Evolutionary conservation across 2,797 vertebrate genomes (phyloP).

Genomic region (Microcaecilia unicolor): DNA sequence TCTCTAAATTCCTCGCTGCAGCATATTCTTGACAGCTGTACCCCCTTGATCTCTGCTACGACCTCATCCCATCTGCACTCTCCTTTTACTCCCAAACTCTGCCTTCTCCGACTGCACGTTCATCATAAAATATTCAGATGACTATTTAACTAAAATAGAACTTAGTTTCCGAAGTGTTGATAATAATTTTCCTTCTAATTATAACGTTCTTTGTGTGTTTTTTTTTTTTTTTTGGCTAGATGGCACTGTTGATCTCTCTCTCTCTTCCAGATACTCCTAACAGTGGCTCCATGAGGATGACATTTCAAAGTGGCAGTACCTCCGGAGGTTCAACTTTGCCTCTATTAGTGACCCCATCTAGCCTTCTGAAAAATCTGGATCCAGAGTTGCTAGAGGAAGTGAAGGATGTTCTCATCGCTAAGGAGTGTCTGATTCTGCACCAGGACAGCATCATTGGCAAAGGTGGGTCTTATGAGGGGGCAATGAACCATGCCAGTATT

Average conservation of each 20-base stretch:
- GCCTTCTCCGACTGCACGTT: no score
- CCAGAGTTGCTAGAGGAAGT: constrained; percentile 81
- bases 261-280: constrained; percentile 26
- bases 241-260: neutral
- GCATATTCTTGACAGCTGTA: no score
- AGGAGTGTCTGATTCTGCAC: constrained; percentile 71
- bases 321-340: constrained; percentile 57
- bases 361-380: constrained; percentile 67
- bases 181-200: no score
- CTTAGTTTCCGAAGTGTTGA: no score
- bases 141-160: no score
- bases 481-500: no score
- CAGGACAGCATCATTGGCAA: constrained; percentile 84
- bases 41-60: no score
- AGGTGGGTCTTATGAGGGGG: constrained; percentile 66
- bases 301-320: constrained; percentile 38
- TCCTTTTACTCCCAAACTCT: no score
- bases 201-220: no score
- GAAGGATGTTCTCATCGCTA: constrained; percentile 87
- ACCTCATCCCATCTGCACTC: no score
- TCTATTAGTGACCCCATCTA: constrained; percentile 69
- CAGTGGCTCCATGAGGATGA: constrained; percentile 17
- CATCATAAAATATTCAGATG: no score
- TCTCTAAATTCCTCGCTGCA: no score
- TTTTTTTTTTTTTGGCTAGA: neutral